Conservation (phyloP, 2,888 invertebrate species). For the Ellobium chinense region DNA sequence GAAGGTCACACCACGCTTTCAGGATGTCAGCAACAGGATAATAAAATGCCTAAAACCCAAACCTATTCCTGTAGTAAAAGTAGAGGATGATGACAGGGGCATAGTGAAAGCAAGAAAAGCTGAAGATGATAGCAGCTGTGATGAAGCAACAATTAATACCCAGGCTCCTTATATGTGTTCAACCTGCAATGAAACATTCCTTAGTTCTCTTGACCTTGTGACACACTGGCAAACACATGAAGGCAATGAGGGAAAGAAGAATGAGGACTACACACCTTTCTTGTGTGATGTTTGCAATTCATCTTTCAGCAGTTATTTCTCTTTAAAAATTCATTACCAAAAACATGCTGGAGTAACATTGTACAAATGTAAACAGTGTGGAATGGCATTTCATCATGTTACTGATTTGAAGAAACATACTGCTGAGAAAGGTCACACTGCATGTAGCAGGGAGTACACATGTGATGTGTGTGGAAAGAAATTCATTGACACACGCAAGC, state of each 20-base stretch:
- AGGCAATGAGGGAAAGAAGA: background rate
- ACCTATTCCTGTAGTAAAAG: background rate
- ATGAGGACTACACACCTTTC: background rate
- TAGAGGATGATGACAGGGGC: background rate
- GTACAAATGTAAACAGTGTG: background rate
- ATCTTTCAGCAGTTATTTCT: background rate
- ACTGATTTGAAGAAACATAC: background rate
- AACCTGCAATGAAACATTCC: background rate
- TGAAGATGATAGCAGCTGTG: background rate
- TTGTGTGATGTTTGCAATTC: slow-evolving; percentile 24
- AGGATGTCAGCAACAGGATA: slow-evolving; percentile 28
- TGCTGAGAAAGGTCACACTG: background rate
- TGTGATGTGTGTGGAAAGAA: slow-evolving; percentile 13
- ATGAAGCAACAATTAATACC: background rate
- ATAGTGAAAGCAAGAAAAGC: background rate
- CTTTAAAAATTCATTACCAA: slow-evolving; percentile 6
- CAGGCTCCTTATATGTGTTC: slow-evolving; percentile 24
- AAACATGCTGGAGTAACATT: background rate
- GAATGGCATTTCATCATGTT: background rate
- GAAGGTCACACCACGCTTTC: slow-evolving; percentile 23
- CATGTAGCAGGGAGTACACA: background rate
- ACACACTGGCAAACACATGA: slow-evolving; percentile 20
- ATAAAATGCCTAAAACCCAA: slow-evolving; percentile 31
- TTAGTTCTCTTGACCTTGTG: background rate
- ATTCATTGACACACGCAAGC: background rate